Evolutionary conservation across 2,797 vertebrate species (phyloP).

Genomic region (Echeneis naucrates): DNA sequence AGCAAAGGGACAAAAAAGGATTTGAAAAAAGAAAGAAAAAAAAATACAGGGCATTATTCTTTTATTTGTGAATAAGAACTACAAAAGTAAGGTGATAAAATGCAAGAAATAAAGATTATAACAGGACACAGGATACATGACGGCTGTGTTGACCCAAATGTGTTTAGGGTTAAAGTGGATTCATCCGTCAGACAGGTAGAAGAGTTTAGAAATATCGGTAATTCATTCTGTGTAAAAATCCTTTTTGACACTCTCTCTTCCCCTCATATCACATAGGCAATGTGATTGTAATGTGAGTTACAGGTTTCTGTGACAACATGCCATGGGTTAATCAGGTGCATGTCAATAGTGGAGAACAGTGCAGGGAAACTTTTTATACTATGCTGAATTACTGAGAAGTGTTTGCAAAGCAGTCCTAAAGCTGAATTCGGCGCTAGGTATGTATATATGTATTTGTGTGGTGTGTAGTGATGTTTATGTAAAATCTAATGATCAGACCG

Average conservation of each 20-base stretch:
- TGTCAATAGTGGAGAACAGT: background rate
- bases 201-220: background rate
- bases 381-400: constrained; percentile 23
- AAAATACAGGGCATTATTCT: too few relatives aligned
- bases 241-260: background rate
- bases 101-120: constrained; percentile 12
- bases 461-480: constrained; percentile 27
- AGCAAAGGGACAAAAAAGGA: background rate
- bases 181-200: constrained; percentile 8
- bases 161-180: background rate
- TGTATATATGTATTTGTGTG: constrained; percentile 27
- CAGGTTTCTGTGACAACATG: background rate
- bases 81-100: background rate
- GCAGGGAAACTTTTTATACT: constrained; percentile 17
- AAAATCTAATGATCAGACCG: constrained; percentile 15
- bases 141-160: constrained; percentile 8
- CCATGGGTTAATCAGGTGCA: background rate
- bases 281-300: constrained; percentile 4
- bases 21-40: background rate
- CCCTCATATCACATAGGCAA: constrained; percentile 4
- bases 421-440: constrained; percentile 38
- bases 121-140: background rate
- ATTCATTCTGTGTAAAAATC: constrained; percentile 4
- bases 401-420: constrained; percentile 23
- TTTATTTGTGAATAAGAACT: background rate